Evolutionary conservation across 2,113 vertebrate genomes (phyloP).

Genomic region (Microtus ochrogaster): DNA sequence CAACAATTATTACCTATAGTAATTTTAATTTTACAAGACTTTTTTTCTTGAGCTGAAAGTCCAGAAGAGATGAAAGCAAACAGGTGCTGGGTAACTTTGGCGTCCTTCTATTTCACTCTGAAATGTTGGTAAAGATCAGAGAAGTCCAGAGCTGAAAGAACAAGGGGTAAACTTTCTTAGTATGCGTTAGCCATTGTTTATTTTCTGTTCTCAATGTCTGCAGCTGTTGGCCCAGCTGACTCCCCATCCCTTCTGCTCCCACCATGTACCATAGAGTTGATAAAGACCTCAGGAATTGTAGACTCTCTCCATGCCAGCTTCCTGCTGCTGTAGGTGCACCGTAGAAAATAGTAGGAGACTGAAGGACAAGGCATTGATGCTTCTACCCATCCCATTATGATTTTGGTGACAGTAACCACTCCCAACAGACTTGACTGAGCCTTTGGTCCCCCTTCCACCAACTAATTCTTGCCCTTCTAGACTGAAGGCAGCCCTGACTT

Average conservation of each 20-base stretch:
- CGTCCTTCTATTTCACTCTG: neutral
- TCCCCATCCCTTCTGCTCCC: neutral
- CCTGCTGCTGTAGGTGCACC: neutral
- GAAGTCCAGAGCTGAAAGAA: neutral
- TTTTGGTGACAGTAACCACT: neutral
- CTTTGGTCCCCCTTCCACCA: neutral
- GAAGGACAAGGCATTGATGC: neutral
- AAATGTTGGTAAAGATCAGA: neutral
- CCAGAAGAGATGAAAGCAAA: neutral
- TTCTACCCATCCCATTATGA: neutral
- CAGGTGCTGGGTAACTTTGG: neutral
- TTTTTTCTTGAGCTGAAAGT: neutral
- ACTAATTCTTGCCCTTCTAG: neutral
- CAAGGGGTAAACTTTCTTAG: neutral
- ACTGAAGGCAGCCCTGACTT: neutral
- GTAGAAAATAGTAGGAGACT: neutral
- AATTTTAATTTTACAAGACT: neutral
- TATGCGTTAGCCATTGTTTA: neutral
- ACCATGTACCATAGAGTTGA: neutral
- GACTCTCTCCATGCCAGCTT: neutral
- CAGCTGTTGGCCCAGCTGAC: neutral
- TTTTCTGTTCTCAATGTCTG: neutral
- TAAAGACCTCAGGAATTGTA: neutral
- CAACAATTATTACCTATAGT: neutral
- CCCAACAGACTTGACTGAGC: neutral